A percentile compares a stretch with the other conserved stretches of the same genome.
phyloP scores from a whole-genome alignment of 2,888 invertebrate genomes.

The Phania funesta region DNA sequence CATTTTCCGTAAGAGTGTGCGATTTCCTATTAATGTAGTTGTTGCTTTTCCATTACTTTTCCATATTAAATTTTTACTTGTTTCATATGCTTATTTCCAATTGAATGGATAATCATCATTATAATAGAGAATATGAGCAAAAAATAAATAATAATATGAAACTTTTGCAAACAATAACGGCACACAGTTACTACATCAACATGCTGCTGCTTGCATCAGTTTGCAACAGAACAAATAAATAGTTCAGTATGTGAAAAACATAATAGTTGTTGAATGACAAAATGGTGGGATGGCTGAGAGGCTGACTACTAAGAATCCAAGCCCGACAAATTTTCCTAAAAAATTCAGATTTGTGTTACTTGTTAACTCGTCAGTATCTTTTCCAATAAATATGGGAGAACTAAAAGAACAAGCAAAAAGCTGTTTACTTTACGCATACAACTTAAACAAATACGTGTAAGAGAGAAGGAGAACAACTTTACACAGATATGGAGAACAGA shows the following conservation, averaged over 20 bases:
- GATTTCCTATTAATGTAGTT: background rate
- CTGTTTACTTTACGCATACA: conserved; percentile 20
- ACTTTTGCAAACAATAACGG: conserved; percentile 25
- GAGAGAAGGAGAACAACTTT: background rate
- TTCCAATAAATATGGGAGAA: background rate
- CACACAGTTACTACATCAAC: background rate
- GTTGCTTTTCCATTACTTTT: conserved; percentile 17
- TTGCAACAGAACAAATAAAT: conserved; percentile 32
- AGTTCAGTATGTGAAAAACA: conserved; percentile 18
- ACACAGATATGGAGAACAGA: background rate
- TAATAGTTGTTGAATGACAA: conserved; percentile 6
- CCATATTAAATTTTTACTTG: conserved; percentile 42
- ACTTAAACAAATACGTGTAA: background rate
- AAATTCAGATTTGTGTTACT: conserved; percentile 39
- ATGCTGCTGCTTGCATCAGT: conserved; percentile 3
- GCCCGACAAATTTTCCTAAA: conserved; percentile 22
- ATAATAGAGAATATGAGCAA: conserved; percentile 65
- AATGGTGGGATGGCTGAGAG: background rate
- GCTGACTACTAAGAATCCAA: background rate
- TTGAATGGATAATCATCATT: conserved; percentile 79
- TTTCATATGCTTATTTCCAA: conserved; percentile 74
- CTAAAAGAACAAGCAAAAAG: background rate
- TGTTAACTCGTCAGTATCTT: background rate
- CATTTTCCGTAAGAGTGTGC: background rate
- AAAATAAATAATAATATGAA: background rate